Evolutionary conservation across 2,888 invertebrate genomes (phyloP).

Genomic region (Sphinx pinastri): DNA sequence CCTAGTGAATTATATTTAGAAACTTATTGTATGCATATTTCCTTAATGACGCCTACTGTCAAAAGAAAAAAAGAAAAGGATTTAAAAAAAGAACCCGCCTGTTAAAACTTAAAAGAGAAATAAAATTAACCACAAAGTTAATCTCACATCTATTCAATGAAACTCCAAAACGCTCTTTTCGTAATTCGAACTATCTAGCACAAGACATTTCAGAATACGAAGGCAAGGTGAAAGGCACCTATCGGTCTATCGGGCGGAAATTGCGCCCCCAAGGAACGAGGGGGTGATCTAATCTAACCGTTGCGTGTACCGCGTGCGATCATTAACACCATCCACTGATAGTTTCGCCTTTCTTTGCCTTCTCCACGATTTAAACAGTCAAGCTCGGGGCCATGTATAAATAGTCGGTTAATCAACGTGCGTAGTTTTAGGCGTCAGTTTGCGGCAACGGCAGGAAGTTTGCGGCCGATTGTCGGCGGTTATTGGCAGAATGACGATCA

Average conservation of each 20-base stretch:
- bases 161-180: not conserved
- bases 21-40: too few species aligned
- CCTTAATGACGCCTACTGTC: too few species aligned
- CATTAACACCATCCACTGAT: slow-evolving; percentile 74
- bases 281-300: slow-evolving; percentile 75
- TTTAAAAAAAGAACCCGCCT: too few species aligned
- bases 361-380: slow-evolving; percentile 5
- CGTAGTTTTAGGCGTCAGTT: not conserved
- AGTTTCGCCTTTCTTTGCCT: slow-evolving; percentile 53
- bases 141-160: not conserved
- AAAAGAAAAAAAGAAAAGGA: too few species aligned
- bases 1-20: not conserved
- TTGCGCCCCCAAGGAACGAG: slow-evolving; percentile 67
- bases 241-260: slow-evolving; percentile 72
- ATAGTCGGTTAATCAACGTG: slow-evolving; percentile 1
- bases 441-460: not conserved
- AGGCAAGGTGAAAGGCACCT: slow-evolving; percentile 51
- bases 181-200: not conserved
- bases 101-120: not conserved
- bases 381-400: not conserved
- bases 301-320: slow-evolving; percentile 71
- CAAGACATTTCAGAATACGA: slow-evolving; percentile 36
- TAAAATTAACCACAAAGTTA: not conserved
- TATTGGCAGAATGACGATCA: too few species aligned
- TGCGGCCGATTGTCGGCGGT: not conserved